Evolutionary conservation across 2,113 vertebrate species (phyloP).

Genomic region (Entomyzon cyanotis): DNA sequence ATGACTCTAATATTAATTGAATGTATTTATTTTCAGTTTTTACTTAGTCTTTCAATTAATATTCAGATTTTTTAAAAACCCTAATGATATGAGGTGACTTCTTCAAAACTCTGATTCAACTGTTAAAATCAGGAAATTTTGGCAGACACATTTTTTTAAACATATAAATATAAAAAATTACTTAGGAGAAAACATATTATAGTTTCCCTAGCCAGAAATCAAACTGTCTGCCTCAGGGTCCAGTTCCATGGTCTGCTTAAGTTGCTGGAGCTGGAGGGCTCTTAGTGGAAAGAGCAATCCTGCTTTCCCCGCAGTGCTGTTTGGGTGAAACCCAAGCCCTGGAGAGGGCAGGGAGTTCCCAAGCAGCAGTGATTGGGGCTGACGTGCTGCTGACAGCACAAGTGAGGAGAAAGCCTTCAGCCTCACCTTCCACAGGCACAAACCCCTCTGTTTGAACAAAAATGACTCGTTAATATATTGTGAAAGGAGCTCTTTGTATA

Average conservation of each 20-base stretch:
- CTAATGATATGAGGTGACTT: not conserved
- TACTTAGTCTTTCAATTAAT: not conserved
- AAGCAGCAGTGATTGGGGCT: not conserved
- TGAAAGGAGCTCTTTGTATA: not conserved
- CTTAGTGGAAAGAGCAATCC: not conserved
- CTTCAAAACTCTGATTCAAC: not conserved
- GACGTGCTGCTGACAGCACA: not conserved
- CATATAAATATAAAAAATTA: not conserved
- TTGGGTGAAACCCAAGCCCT: not conserved
- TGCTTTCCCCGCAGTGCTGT: not conserved
- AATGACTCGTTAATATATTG: not conserved
- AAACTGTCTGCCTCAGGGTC: not conserved
- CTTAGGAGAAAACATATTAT: not conserved
- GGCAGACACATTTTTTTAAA: not conserved
- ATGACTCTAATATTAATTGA: not conserved
- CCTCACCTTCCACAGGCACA: not conserved
- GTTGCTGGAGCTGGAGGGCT: not conserved
- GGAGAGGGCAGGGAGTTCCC: not conserved
- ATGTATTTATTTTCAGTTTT: not conserved
- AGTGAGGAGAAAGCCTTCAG: not conserved
- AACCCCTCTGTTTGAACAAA: not conserved
- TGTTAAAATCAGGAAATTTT: not conserved
- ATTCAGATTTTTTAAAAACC: not conserved
- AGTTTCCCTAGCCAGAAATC: not conserved
- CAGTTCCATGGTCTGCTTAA: slow-evolving; percentile 1